These are phyloP conservation scores for Tamias sibiricus DNA, from an alignment of 2,113 vertebrate genomes.

Conservation along the genomic window DNA sequence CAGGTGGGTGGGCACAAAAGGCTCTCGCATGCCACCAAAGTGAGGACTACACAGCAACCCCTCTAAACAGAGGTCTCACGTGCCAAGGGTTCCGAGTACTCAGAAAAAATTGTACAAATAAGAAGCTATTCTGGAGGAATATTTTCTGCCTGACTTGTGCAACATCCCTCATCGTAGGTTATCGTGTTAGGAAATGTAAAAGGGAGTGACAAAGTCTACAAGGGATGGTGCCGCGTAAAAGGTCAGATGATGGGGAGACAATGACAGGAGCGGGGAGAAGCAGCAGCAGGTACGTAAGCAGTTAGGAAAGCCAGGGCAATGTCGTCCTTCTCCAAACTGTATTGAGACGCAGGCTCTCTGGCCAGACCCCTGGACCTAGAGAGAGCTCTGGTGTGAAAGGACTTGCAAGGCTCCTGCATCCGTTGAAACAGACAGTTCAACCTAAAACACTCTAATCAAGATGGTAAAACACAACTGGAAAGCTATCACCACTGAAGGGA, in stretches of 20 bases:
- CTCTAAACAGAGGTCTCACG: not conserved
- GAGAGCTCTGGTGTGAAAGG: not conserved
- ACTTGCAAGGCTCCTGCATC: not conserved
- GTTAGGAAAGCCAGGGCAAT: not conserved
- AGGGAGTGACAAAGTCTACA: not conserved
- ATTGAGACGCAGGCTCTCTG: not conserved
- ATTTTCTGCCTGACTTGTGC: too few species aligned
- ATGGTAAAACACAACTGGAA: not conserved
- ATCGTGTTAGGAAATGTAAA: not conserved
- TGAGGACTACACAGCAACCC: not conserved
- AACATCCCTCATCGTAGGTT: not conserved
- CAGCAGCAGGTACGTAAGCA: not conserved
- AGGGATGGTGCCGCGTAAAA: not conserved
- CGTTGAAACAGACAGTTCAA: not conserved
- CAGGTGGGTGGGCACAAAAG: not conserved
- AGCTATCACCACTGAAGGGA: too few species aligned
- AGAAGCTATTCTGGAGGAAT: not conserved
- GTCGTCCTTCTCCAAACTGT: not conserved
- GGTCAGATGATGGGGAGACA: too few species aligned
- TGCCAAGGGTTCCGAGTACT: rapidly evolving
- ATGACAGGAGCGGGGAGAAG: not conserved
- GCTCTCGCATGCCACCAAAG: too few species aligned
- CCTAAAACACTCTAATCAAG: not conserved
- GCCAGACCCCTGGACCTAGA: not conserved
- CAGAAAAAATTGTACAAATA: not conserved